These are phyloP conservation scores for Cactoblastis cactorum DNA, from an alignment of 2,888 invertebrate species.

Conservation along the genomic window DNA sequence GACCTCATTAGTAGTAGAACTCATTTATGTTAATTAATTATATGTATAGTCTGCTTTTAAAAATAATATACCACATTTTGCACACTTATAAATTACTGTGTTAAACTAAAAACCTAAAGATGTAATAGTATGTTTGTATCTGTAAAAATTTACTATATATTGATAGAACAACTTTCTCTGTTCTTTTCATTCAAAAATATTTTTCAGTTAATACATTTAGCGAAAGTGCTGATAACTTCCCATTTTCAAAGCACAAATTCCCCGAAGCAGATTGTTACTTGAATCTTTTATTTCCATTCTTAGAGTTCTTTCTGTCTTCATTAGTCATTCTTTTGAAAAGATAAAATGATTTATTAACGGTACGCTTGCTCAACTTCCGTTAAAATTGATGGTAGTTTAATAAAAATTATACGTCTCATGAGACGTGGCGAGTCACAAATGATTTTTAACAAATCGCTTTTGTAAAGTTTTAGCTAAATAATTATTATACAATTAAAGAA, in stretches of 20 bases:
- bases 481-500: too few relatives aligned
- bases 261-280: constrained; percentile 49
- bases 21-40: too few relatives aligned
- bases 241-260: constrained; percentile 33
- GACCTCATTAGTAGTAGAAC: too few relatives aligned
- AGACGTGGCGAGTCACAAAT: neutral
- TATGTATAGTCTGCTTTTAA: too few relatives aligned
- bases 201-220: constrained; percentile 19
- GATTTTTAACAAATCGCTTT: too few relatives aligned
- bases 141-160: neutral
- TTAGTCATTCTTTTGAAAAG: constrained; percentile 62
- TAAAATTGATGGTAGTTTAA: constrained; percentile 43
- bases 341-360: constrained; percentile 64
- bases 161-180: neutral
- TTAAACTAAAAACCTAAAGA: too few relatives aligned
- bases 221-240: constrained; percentile 18
- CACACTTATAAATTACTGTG: too few relatives aligned
- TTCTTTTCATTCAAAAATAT: neutral
- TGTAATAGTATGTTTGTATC: too few relatives aligned
- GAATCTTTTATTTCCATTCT: constrained; percentile 55
- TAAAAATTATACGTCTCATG: constrained; percentile 37
- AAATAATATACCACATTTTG: too few relatives aligned
- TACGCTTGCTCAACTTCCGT: constrained; percentile 33
- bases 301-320: constrained; percentile 48
- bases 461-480: too few relatives aligned